Conservation (phyloP, 2,888 invertebrate species). For the Harpagoxenus sublaevis region DNA sequence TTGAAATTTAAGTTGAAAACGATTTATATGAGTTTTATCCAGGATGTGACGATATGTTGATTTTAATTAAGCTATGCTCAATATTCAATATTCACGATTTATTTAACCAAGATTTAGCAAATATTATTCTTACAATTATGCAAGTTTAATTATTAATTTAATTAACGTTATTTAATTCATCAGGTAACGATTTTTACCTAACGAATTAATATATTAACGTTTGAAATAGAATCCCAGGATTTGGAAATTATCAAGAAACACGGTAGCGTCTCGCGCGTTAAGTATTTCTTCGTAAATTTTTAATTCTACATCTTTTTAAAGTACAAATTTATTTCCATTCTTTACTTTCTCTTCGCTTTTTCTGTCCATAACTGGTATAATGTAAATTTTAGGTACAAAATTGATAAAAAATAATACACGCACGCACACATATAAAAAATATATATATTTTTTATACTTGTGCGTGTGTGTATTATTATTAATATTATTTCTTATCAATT, state of each 20-base stretch:
- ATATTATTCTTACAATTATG: neutral
- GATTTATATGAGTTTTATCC: neutral
- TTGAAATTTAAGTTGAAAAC: neutral
- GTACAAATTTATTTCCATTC: neutral
- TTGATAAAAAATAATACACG: neutral
- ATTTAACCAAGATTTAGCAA: slow-evolving; percentile 19
- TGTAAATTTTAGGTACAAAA: neutral
- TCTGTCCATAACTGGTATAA: neutral
- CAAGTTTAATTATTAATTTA: slow-evolving; percentile 21
- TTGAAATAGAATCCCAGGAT: neutral
- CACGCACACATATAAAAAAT: too few species aligned
- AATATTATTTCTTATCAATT: too few species aligned
- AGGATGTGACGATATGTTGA: neutral
- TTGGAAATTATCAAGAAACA: neutral
- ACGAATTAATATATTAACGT: neutral
- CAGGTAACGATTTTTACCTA: neutral
- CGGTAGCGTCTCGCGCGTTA: neutral
- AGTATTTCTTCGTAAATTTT: neutral
- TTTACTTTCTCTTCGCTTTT: neutral
- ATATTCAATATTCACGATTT: neutral
- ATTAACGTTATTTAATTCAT: slow-evolving; percentile 1
- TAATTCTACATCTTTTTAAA: neutral
- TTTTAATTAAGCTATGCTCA: slow-evolving; percentile 10
- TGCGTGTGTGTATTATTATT: too few species aligned
- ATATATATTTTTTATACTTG: too few species aligned